phyloP scores from a whole-genome alignment of 2,113 vertebrate genomes.

The Hippocampus guttulatus region DNA sequence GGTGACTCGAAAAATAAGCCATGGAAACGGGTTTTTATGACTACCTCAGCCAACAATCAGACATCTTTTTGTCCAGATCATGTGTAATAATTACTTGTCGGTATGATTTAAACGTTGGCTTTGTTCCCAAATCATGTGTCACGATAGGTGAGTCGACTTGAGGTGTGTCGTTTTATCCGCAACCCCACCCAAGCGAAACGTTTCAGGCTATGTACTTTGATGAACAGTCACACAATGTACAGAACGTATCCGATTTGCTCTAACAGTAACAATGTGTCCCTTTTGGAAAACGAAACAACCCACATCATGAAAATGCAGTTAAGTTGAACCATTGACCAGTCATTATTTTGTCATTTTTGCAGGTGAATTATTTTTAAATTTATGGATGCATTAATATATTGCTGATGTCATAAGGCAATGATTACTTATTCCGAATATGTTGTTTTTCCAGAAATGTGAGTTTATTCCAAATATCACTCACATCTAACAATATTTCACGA shows the following conservation, averaged over 20 bases:
- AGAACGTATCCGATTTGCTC: not conserved
- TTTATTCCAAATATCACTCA: not conserved
- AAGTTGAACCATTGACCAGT: not conserved
- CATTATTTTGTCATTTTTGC: not conserved
- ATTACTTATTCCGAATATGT: not conserved
- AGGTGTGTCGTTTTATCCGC: not conserved
- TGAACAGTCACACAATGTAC: not conserved
- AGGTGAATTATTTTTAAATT: not conserved
- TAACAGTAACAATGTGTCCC: not conserved
- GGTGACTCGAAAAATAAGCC: not conserved
- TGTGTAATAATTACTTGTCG: not conserved
- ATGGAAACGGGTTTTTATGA: not conserved
- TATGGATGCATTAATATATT: not conserved
- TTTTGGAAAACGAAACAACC: not conserved
- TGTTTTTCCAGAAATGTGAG: not conserved
- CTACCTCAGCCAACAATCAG: not conserved
- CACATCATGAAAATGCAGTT: not conserved
- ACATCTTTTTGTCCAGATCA: not conserved
- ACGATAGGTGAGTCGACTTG: not conserved
- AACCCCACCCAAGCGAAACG: slow-evolving; percentile 1
- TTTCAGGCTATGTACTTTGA: not conserved
- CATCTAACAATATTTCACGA: not conserved
- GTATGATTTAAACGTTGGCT: not conserved
- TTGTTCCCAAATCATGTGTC: not conserved
- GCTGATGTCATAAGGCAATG: not conserved